Base-by-base conservation (phyloP, 1,140 invertebrate species). In the Ceratoteleas bidentatus region DNA sequence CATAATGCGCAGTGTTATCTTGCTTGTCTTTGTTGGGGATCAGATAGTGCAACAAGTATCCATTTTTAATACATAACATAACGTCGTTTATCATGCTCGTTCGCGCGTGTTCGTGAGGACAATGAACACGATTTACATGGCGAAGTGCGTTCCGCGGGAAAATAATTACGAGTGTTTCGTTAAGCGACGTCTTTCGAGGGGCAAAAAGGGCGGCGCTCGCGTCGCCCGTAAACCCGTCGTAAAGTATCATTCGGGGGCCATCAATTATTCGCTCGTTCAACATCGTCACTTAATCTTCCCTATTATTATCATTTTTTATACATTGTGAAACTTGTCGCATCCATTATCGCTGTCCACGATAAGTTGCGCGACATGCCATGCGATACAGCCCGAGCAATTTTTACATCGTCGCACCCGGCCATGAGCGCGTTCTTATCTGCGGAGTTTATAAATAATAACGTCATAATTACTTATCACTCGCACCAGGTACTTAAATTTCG, bases 281-380 rank as follows among this genome's bases (percentile, higher is more conserved):
- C 33, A 33, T 52, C n/a, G 60, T 62, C 60, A 62, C 60, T 62
- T 62, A 50, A 62, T 62, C 60, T 50, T 62, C 45, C 14, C 10
- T 52, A 38, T 50, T 62, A 52, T 62, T 62, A 62, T 50, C 60
- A 49, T 52, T 52, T 62, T 62, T 50, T 62, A 62, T 52, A 32
- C 60, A 34, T 36, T 7, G 60, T 38, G 60, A 7, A 62, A 52
- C 60, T 50, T 52, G 60, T 56, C 33, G 47, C 45, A 38, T 62
- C 45, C 47, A 62, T 62, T 62, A 50, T 52, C 60, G 15, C 32
- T n/a, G 34, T 13, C 43, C 47, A 14, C 58, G 58, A 45, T 61
- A 62, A 62, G 60, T 62, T 52, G 60, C 34, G 49, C 13, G 36
- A 52, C 8, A 32, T 52, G 32, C 13, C 33, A 62, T 11, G 10